Evolutionary conservation across 2,888 invertebrate genomes (phyloP).

Genomic region (Nomada fabriciana): DNA sequence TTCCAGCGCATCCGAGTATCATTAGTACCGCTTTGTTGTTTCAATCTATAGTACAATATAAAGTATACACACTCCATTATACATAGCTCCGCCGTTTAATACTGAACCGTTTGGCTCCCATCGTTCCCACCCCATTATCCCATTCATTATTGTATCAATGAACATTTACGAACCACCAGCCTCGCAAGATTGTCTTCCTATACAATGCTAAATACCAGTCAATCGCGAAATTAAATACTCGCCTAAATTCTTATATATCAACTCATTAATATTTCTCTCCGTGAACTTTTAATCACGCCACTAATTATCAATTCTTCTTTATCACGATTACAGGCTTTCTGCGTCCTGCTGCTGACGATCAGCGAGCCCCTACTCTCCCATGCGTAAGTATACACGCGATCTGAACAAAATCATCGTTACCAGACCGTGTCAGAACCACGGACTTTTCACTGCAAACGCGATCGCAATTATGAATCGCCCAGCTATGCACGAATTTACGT

Average conservation of each 20-base stretch:
- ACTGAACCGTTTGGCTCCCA: neutral
- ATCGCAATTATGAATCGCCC: neutral
- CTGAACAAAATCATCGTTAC: neutral
- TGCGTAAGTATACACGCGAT: constrained; percentile 70
- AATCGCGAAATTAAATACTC: too few relatives aligned
- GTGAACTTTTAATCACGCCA: neutral
- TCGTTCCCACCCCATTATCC: neutral
- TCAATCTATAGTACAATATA: too few relatives aligned
- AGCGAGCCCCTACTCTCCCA: constrained; percentile 72
- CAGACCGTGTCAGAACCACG: constrained; percentile 12
- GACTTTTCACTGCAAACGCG: neutral
- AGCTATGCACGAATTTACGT: neutral
- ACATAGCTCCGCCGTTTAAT: too few relatives aligned
- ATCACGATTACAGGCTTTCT: constrained; percentile 53
- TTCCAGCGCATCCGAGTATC: too few relatives aligned
- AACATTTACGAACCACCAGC: neutral
- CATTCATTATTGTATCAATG: neutral
- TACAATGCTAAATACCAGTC: neutral
- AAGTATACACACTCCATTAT: too few relatives aligned
- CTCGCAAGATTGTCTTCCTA: neutral
- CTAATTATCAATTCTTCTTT: neutral
- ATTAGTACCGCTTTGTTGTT: too few relatives aligned
- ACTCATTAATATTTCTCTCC: too few relatives aligned
- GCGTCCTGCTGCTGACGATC: constrained; percentile 72
- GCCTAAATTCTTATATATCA: too few relatives aligned